phyloP scores from a whole-genome alignment of 2,888 invertebrate genomes.

The Noctua comes region DNA sequence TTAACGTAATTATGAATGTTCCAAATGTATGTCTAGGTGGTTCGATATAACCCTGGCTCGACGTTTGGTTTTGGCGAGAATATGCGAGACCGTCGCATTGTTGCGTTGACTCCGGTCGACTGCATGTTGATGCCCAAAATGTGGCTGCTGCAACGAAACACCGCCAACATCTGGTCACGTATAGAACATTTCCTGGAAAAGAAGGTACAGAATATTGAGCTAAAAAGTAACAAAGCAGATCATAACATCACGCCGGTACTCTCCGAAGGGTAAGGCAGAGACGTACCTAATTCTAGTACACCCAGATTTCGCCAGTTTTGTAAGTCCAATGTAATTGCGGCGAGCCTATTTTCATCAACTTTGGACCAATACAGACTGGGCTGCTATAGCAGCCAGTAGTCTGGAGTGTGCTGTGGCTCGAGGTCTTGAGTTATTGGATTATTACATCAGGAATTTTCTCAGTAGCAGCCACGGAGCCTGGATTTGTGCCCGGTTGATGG shows the following conservation, averaged over 20 bases:
- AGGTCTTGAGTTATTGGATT: background rate
- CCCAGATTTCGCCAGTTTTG: no score
- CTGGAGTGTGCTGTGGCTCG: background rate
- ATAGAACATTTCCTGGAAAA: conserved; percentile 91
- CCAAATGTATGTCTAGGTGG: conserved; percentile 84
- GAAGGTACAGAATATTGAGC: conserved; percentile 74
- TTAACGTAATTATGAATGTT: background rate
- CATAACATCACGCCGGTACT: no score
- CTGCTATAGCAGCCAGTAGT: background rate
- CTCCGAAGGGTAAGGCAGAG: background rate
- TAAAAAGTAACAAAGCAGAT: background rate
- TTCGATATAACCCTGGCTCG: conserved; percentile 90
- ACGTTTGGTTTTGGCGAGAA: conserved; percentile 94
- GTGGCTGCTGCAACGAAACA: conserved; percentile 92
- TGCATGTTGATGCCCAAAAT: conserved; percentile 93
- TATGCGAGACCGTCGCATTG: conserved; percentile 92
- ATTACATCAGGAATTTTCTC: background rate
- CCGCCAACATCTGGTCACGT: conserved; percentile 92
- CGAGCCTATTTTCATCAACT: background rate
- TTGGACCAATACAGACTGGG: background rate
- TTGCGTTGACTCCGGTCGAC: conserved; percentile 91
- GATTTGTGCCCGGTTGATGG: no score
- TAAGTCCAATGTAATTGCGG: no score
- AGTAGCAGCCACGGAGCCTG: no score
- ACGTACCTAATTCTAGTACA: background rate